Evolutionary conservation across 2,113 vertebrate species (phyloP).

Genomic region (Melanocharis versteri): DNA sequence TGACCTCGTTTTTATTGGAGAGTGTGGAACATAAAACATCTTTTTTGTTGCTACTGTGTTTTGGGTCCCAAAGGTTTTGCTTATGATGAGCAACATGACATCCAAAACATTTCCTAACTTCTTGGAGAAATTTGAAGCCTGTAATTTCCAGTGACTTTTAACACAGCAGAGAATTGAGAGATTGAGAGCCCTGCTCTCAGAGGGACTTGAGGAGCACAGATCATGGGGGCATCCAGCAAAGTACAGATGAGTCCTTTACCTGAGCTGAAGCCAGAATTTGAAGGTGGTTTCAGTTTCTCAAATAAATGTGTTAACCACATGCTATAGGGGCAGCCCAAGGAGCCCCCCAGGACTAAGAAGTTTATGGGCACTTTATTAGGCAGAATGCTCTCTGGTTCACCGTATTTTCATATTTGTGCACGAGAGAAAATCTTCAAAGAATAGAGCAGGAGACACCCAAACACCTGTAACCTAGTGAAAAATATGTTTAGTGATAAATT

Average conservation of each 20-base stretch:
- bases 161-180: background rate
- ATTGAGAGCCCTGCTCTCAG: background rate
- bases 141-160: slow-evolving; percentile 6
- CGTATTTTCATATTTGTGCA: background rate
- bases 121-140: slow-evolving; percentile 27
- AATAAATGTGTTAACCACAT: background rate
- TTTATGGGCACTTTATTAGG: background rate
- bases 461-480: background rate
- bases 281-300: background rate
- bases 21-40: background rate
- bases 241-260: background rate
- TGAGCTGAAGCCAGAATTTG: background rate
- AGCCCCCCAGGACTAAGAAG: background rate
- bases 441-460: background rate
- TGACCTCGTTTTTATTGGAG: background rate
- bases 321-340: background rate
- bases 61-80: slow-evolving; percentile 21
- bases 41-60: slow-evolving; percentile 17
- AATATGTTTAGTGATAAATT: background rate
- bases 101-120: slow-evolving; percentile 29
- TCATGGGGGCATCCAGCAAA: background rate
- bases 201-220: background rate
- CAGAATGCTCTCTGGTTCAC: background rate
- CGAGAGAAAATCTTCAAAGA: background rate
- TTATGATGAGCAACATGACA: background rate